Percentiles rank a stretch among this genome's conserved stretches.
phyloP scores from a whole-genome alignment of 2,888 invertebrate species.

The Dioctria linearis region DNA sequence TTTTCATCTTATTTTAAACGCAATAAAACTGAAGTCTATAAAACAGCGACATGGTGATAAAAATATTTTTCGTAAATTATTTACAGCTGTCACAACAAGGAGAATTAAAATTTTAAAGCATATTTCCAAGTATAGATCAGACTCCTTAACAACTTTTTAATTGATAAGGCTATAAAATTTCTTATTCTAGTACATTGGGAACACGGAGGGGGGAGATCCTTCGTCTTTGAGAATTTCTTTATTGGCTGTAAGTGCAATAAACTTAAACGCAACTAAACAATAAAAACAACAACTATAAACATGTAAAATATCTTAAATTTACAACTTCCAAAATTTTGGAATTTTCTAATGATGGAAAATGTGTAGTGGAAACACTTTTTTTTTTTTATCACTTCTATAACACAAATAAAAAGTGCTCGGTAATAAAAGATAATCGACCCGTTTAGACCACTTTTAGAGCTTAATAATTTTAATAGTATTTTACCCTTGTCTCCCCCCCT shows the following conservation, averaged over 20 bases:
- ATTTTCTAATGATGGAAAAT: background rate
- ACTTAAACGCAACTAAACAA: too few species aligned
- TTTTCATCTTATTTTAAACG: conserved; percentile 1
- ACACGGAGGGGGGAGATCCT: background rate
- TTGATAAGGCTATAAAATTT: background rate
- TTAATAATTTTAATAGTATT: too few species aligned
- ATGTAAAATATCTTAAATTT: background rate
- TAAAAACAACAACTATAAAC: background rate
- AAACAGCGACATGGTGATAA: too few species aligned
- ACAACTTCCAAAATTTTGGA: conserved; percentile 1
- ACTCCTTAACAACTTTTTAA: conserved; percentile 17
- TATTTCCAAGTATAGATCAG: background rate
- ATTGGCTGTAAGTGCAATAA: background rate
- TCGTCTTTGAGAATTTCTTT: background rate
- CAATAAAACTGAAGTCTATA: conserved; percentile 24
- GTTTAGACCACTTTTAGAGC: too few species aligned
- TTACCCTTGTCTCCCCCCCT: too few species aligned
- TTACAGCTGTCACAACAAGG: conserved; percentile 48
- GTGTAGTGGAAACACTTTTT: background rate
- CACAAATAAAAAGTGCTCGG: too few species aligned
- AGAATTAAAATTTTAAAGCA: background rate
- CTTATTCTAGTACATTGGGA: background rate
- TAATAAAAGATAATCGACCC: too few species aligned
- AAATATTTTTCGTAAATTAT: conserved; percentile 25
- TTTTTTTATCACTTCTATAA: background rate